Conservation (phyloP, 2,888 invertebrate species). For the Pristionchus maxplancki region DNA sequence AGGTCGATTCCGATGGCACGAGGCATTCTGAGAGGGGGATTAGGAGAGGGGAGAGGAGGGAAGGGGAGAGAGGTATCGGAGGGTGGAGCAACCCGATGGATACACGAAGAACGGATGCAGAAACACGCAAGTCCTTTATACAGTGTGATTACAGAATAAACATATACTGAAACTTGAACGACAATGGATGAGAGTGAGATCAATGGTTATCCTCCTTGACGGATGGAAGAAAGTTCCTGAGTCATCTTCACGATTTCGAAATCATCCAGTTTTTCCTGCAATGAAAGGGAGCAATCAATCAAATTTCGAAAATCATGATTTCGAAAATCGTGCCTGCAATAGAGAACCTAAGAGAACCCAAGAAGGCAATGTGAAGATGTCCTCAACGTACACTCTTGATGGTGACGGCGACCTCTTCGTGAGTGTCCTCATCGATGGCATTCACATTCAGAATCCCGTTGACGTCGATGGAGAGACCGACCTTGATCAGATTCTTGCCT, state of each 20-base stretch:
- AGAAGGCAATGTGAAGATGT: too few relatives aligned
- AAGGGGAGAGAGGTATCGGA: background rate
- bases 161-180: background rate
- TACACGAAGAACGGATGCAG: background rate
- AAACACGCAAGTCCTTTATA: background rate
- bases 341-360: too few relatives aligned
- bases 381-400: background rate
- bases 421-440: conserved; percentile 16
- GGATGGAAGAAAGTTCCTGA: background rate
- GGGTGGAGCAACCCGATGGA: background rate
- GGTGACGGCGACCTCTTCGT: background rate
- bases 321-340: too few relatives aligned
- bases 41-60: background rate
- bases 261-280: background rate
- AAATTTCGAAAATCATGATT: background rate
- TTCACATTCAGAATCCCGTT: conserved; percentile 1
- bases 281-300: background rate
- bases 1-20: conserved; percentile 77
- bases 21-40: conserved; percentile 53
- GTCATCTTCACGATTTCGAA: conserved; percentile 17
- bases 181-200: background rate
- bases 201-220: background rate
- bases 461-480: conserved; percentile 6
- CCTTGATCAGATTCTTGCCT: conserved; percentile 40
- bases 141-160: background rate